Evolutionary conservation across 2,797 vertebrate species (phyloP).

Genomic region (Anabas testudineus): DNA sequence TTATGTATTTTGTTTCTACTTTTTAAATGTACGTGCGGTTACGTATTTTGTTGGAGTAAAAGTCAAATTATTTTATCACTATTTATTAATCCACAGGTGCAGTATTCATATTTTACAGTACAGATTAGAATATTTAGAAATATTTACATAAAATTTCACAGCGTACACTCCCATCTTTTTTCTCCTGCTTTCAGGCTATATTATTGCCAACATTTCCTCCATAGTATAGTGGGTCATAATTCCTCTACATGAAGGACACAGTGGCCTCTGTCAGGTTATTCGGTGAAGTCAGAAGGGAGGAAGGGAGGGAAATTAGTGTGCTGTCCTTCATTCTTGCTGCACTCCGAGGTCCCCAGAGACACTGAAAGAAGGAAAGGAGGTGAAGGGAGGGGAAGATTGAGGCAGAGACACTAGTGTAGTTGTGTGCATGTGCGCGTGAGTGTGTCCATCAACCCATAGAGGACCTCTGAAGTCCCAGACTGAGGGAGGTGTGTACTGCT

Average conservation of each 20-base stretch:
- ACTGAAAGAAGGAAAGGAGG: slow-evolving; percentile 37
- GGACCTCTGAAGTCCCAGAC: slow-evolving; percentile 71
- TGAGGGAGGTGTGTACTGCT: slow-evolving; percentile 77
- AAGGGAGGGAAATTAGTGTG: slow-evolving; percentile 74
- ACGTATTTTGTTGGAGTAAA: background rate
- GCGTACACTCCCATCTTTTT: background rate
- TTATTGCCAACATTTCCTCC: background rate
- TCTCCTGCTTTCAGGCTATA: background rate
- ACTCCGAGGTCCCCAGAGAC: slow-evolving; percentile 69
- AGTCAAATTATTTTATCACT: no score
- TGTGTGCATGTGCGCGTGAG: slow-evolving; percentile 22
- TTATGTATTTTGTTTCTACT: no score
- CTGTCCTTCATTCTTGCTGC: slow-evolving; percentile 78
- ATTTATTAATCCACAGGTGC: background rate
- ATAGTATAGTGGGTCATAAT: slow-evolving; percentile 32
- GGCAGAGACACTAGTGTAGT: slow-evolving; percentile 39
- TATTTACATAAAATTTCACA: no score
- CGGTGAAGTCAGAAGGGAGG: slow-evolving; percentile 70
- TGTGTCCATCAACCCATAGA: slow-evolving; percentile 64
- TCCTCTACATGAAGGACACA: slow-evolving; percentile 64
- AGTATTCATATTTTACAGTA: slow-evolving; percentile 43
- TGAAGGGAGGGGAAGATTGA: slow-evolving; percentile 24
- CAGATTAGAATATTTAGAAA: slow-evolving; percentile 47
- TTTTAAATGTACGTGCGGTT: background rate
- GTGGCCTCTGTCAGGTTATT: slow-evolving; percentile 62